Percentiles rank a stretch among this genome's conserved stretches.
Conservation (phyloP, 2,113 vertebrate genomes). For the Prunella himalayana region DNA sequence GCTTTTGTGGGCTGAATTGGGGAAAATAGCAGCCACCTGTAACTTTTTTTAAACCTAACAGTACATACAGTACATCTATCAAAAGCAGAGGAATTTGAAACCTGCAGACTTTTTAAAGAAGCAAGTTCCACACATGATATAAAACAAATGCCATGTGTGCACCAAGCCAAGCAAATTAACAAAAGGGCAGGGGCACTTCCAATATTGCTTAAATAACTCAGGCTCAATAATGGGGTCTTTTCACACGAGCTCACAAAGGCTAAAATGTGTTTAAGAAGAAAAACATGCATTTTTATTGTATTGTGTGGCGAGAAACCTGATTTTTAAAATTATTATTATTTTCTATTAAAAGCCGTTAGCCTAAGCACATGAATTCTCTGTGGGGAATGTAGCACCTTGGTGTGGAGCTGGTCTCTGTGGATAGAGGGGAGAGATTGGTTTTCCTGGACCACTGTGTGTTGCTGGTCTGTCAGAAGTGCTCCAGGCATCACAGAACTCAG, state of each 20-base stretch:
- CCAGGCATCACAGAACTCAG: not conserved
- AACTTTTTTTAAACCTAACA: slow-evolving; percentile 62
- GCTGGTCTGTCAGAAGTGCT: not conserved
- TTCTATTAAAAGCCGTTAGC: not conserved
- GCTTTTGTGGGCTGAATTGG: slow-evolving; percentile 70
- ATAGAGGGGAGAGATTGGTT: not conserved
- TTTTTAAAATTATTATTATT: not conserved
- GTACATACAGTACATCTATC: slow-evolving; percentile 63
- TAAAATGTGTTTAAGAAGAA: slow-evolving; percentile 46
- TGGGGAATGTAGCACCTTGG: not conserved
- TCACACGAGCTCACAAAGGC: slow-evolving; percentile 38
- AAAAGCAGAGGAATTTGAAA: slow-evolving; percentile 64
- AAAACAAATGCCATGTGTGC: slow-evolving; percentile 62
- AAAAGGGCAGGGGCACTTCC: slow-evolving; percentile 59
- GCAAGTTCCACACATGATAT: slow-evolving; percentile 61
- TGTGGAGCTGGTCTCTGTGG: not conserved
- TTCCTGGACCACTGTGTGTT: not conserved
- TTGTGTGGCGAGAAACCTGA: not conserved
- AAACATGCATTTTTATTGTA: slow-evolving; percentile 38
- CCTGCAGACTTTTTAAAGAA: slow-evolving; percentile 60
- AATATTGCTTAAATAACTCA: slow-evolving; percentile 57
- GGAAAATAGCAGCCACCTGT: slow-evolving; percentile 67
- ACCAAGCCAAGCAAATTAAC: slow-evolving; percentile 65
- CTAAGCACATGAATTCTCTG: not conserved
- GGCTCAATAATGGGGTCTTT: slow-evolving; percentile 55